Evolutionary conservation across 2,113 vertebrate genomes (phyloP).

Genomic region (Laticauda laticaudata): DNA sequence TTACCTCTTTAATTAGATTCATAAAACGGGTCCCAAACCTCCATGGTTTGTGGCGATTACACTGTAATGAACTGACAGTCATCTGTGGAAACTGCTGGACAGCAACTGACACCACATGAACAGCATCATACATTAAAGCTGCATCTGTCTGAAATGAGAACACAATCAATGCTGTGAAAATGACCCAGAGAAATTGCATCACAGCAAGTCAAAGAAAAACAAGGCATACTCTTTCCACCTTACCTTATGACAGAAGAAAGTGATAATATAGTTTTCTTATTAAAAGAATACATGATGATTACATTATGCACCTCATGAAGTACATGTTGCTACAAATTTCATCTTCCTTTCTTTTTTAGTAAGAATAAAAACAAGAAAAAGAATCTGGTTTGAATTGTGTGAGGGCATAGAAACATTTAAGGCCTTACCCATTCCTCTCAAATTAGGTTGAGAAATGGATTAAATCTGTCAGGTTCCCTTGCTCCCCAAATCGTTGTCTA

Average conservation of each 20-base stretch:
- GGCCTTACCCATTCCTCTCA: background rate
- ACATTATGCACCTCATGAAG: background rate
- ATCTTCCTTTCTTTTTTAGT: background rate
- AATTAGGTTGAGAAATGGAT: background rate
- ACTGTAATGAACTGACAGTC: conserved; percentile 97
- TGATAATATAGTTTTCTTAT: background rate
- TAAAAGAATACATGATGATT: background rate
- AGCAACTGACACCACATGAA: conserved; percentile 94
- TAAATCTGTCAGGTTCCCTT: background rate
- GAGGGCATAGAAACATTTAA: background rate
- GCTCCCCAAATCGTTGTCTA: background rate
- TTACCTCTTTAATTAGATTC: conserved; percentile 96
- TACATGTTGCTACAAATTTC: background rate
- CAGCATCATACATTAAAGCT: conserved; percentile 95
- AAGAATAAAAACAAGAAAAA: background rate
- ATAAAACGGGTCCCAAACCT: conserved; percentile 96
- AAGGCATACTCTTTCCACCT: background rate
- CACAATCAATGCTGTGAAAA: conserved; percentile 19
- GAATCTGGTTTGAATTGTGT: background rate
- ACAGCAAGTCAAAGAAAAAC: background rate
- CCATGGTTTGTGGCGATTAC: conserved; percentile 97
- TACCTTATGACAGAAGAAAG: background rate
- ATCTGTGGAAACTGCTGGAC: conserved; percentile 98
- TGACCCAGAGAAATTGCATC: rapidly evolving
- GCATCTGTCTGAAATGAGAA: conserved; percentile 87